Evolutionary conservation across 1,140 invertebrate genomes (phyloP).

Genomic region (Carposina sasakii): DNA sequence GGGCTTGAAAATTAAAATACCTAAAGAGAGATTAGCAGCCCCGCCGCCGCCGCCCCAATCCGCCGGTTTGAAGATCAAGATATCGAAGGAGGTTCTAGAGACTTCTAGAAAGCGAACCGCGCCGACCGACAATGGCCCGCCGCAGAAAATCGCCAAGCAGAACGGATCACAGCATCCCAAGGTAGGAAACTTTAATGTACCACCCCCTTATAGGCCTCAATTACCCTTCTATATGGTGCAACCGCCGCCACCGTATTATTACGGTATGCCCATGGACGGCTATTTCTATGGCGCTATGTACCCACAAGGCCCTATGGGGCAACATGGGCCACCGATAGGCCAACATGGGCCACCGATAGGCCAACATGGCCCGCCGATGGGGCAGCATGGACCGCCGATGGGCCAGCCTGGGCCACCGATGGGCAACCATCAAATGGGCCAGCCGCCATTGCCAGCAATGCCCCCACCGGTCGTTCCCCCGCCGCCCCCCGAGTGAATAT

Average conservation of each 20-base stretch:
- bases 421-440: conserved; percentile 12
- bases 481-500: conserved; percentile 46
- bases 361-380: conserved; percentile 7
- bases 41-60: conserved; percentile 56
- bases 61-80: conserved; percentile 64
- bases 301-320: conserved; percentile 10
- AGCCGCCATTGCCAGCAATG: conserved; percentile 43
- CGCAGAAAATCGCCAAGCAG: conserved; percentile 47
- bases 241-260: conserved; percentile 52
- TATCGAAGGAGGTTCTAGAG: conserved; percentile 64
- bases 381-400: conserved; percentile 8
- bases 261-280: conserved; percentile 39
- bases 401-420: not conserved
- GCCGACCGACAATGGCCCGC: conserved; percentile 32
- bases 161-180: conserved; percentile 53
- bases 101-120: conserved; percentile 48
- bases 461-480: conserved; percentile 53
- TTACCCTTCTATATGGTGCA: conserved; percentile 53
- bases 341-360: not conserved
- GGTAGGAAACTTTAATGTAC: conserved; percentile 43
- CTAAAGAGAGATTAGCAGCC: conserved; percentile 62
- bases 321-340: not conserved
- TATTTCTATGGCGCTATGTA: conserved; percentile 44
- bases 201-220: conserved; percentile 31
- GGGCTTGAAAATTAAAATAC: conserved; percentile 66